These are phyloP conservation scores for Dynastes maya DNA, from an alignment of 2,888 invertebrate species.

Conservation along the genomic window DNA sequence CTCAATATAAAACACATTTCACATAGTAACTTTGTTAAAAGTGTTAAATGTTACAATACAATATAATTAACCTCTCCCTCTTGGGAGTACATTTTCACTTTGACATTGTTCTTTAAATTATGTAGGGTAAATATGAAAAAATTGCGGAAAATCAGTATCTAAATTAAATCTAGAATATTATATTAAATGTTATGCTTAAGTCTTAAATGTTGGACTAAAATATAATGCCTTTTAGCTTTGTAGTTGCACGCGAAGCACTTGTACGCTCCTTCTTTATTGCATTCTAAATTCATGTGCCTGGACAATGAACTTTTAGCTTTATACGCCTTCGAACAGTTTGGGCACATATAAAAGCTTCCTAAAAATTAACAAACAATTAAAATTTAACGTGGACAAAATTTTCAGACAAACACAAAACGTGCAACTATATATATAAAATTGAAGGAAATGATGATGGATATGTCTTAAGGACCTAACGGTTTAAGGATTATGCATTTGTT, in stretches of 20 bases:
- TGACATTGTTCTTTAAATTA: no score
- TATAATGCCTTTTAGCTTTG: slow-evolving; percentile 53
- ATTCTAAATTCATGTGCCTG: slow-evolving; percentile 79
- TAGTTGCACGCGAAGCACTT: slow-evolving; percentile 52
- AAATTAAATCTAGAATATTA: neutral
- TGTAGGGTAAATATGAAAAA: no score
- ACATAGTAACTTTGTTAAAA: no score
- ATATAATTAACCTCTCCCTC: no score
- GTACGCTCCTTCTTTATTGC: slow-evolving; percentile 59
- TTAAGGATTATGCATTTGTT: slow-evolving; percentile 24
- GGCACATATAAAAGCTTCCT: slow-evolving; percentile 45
- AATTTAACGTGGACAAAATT: neutral
- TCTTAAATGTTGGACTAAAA: slow-evolving; percentile 51
- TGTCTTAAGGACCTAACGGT: neutral
- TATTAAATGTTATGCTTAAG: slow-evolving; percentile 51
- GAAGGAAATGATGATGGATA: neutral
- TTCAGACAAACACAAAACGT: slow-evolving; percentile 46
- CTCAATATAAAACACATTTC: no score
- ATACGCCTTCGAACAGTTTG: slow-evolving; percentile 70
- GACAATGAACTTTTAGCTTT: slow-evolving; percentile 74
- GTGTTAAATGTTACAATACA: no score
- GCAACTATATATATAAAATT: slow-evolving; percentile 30
- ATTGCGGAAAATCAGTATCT: no score
- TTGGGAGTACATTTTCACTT: no score
- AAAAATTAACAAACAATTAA: slow-evolving; percentile 41